Conservation (phyloP, 2,113 vertebrate genomes). For the Tautogolabrus adspersus region DNA sequence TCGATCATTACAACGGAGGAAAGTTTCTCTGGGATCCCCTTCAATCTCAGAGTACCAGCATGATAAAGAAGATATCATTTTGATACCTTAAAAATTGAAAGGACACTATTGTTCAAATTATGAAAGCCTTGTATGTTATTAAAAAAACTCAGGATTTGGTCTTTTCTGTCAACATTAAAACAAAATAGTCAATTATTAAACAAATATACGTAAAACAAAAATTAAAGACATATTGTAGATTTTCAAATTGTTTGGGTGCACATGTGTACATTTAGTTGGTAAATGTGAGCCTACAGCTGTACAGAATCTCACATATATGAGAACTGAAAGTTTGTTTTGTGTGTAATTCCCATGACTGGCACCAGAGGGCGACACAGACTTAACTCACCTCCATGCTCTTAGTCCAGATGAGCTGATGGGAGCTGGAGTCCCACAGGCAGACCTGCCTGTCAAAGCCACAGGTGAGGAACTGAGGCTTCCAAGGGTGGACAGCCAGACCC, state of each 20-base stretch:
- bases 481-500: slow-evolving; percentile 94
- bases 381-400: slow-evolving; percentile 90
- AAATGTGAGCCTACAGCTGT: background rate
- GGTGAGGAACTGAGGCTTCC: slow-evolving; percentile 93
- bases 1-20: too few relatives aligned
- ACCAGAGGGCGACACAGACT: slow-evolving; percentile 59
- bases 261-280: background rate
- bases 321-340: background rate
- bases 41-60: background rate
- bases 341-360: slow-evolving; percentile 29
- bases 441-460: slow-evolving; percentile 95
- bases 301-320: background rate
- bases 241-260: too few relatives aligned
- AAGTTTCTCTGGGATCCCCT: background rate
- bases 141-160: background rate
- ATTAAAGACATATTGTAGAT: too few relatives aligned
- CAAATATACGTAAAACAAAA: background rate
- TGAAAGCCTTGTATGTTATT: too few relatives aligned
- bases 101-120: too few relatives aligned
- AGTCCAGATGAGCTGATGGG: slow-evolving; percentile 92
- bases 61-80: background rate
- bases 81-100: too few relatives aligned
- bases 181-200: background rate
- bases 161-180: too few relatives aligned
- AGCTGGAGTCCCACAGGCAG: slow-evolving; percentile 92